phyloP scores from a whole-genome alignment of 2,797 vertebrate genomes.

The Babyrousa celebensis region DNA sequence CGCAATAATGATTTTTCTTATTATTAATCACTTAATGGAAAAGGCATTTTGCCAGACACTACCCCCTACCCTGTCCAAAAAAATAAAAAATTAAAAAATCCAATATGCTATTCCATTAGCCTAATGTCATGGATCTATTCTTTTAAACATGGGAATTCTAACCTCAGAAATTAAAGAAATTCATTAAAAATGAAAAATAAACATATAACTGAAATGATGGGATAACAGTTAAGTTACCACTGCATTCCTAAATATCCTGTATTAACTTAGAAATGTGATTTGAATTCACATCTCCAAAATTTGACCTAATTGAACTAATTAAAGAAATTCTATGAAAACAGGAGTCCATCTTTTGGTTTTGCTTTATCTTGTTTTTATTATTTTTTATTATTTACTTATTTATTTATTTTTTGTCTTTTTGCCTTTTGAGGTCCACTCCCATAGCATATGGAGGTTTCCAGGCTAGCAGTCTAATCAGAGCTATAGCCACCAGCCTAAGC shows the following conservation, averaged over 20 bases:
- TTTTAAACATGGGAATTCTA: constrained; percentile 69
- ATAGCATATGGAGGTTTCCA: too few species aligned
- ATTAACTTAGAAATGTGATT: constrained; percentile 23
- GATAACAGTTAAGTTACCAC: background rate
- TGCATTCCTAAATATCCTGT: constrained; percentile 11
- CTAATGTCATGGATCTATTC: constrained; percentile 26
- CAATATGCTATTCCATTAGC: constrained; percentile 58
- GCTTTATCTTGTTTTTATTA: background rate
- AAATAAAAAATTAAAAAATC: constrained; percentile 53
- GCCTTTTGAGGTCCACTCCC: too few species aligned
- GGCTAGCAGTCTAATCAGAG: too few species aligned
- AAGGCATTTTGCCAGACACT: constrained; percentile 77
- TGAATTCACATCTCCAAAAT: constrained; percentile 39
- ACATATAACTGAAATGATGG: background rate
- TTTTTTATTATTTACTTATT: background rate
- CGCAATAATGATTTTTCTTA: constrained; percentile 78
- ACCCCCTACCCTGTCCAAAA: background rate
- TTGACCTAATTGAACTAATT: background rate
- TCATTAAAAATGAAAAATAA: constrained; percentile 60
- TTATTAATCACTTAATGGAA: constrained; percentile 75
- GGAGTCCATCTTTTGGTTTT: background rate
- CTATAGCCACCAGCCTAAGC: too few species aligned
- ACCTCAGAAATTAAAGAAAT: constrained; percentile 60
- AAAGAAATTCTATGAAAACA: constrained; percentile 40
- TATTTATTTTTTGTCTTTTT: too few species aligned